Conservation (phyloP, 1,140 invertebrate species). For the Leptonema lineaticorne region DNA sequence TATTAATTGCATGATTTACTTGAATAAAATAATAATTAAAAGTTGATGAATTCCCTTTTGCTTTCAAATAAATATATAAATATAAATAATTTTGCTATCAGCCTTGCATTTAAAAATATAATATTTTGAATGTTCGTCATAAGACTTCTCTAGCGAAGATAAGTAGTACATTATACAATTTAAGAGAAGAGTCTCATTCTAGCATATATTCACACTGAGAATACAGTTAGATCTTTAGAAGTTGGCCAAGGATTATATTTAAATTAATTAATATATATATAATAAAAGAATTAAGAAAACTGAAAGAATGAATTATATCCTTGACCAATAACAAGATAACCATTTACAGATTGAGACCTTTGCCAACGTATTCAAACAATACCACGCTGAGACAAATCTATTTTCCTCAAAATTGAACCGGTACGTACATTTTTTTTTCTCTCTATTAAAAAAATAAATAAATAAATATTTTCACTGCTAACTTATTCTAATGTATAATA, state of each 20-base stretch:
- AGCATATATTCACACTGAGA: background rate
- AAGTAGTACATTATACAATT: background rate
- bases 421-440: conserved; percentile 30
- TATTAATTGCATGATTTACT: no score
- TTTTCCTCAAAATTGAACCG: conserved; percentile 39
- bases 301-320: background rate
- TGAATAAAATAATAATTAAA: no score
- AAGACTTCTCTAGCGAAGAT: no score
- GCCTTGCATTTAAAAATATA: background rate
- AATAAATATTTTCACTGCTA: conserved; percentile 8
- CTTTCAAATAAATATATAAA: no score
- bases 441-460: conserved; percentile 25
- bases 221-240: background rate
- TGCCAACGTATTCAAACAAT: conserved; percentile 42
- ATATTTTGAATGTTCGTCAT: background rate
- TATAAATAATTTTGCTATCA: no score
- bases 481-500: background rate
- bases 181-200: background rate
- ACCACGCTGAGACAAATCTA: conserved; percentile 39
- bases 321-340: conserved; percentile 25
- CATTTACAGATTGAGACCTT: conserved; percentile 42
- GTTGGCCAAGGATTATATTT: conserved; percentile 13
- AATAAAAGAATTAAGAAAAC: background rate
- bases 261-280: background rate
- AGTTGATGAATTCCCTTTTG: no score